These are phyloP conservation scores for Oryzias sinensis DNA, from an alignment of 2,797 vertebrate genomes.

Conservation along the genomic window DNA sequence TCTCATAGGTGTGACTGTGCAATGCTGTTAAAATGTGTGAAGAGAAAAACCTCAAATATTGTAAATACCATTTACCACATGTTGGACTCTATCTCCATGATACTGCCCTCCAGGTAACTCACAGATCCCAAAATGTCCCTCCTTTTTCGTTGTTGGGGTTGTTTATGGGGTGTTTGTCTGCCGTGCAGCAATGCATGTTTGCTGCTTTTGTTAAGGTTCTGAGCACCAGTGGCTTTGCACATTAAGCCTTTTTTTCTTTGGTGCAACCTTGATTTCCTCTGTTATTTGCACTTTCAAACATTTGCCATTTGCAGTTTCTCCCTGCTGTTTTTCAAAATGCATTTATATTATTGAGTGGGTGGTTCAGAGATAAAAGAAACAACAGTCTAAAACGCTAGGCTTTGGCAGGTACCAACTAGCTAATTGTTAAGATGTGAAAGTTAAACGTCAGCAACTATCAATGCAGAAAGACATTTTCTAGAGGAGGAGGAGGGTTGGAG, in stretches of 20 bases:
- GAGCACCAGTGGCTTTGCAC: conserved; percentile 9
- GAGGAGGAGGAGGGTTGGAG: conserved; percentile 31
- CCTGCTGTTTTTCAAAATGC: conserved; percentile 48
- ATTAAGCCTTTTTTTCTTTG: conserved; percentile 6
- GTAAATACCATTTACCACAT: conserved; percentile 54
- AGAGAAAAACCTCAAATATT: conserved; percentile 16
- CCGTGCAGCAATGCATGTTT: conserved; percentile 18
- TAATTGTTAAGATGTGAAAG: conserved; percentile 37
- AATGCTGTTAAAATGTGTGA: conserved; percentile 38
- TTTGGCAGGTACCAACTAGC: conserved; percentile 43
- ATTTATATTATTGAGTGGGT: conserved; percentile 42
- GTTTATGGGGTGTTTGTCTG: conserved; percentile 49
- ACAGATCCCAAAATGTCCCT: conserved; percentile 65
- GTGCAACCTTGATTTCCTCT: conserved; percentile 41
- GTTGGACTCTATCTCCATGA: conserved; percentile 54
- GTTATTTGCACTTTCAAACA: conserved; percentile 55
- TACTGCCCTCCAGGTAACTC: conserved; percentile 42
- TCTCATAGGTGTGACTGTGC: conserved; percentile 26
- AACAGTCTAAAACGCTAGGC: conserved; percentile 27
- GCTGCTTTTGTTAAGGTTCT: conserved; percentile 13
- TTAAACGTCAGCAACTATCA: conserved; percentile 48
- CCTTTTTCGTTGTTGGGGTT: conserved; percentile 58
- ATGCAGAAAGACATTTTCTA: conserved; percentile 25
- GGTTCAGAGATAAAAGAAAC: conserved; percentile 26
- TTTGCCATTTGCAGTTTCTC: conserved; percentile 49